Evolutionary conservation across 2,113 vertebrate genomes (phyloP).

Genomic region (Prinia subflava): DNA sequence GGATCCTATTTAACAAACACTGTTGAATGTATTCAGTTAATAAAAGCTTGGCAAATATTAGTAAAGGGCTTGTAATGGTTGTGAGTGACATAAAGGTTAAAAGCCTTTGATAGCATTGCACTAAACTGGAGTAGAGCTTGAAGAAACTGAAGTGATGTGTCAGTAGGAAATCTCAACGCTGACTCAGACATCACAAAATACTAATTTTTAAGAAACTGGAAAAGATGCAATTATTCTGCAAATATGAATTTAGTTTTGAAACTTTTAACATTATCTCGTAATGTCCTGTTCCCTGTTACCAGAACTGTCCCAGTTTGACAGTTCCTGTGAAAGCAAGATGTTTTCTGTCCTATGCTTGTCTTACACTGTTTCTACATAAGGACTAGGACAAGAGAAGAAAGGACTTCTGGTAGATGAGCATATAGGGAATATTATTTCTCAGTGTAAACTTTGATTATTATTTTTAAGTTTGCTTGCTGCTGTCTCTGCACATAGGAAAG

Average conservation of each 20-base stretch:
- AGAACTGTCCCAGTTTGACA: neutral
- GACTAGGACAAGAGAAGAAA: neutral
- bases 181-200: neutral
- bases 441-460: neutral
- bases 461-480: neutral
- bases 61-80: constrained; percentile 54
- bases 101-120: constrained; percentile 9
- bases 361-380: neutral
- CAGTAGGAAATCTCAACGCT: neutral
- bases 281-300: neutral
- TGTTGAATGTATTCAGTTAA: constrained; percentile 37
- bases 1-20: constrained; percentile 35
- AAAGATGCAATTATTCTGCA: neutral
- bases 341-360: neutral
- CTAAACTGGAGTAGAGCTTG: neutral
- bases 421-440: neutral
- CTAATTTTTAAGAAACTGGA: neutral
- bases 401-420: neutral
- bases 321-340: neutral
- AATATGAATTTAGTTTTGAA: neutral
- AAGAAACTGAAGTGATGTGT: neutral
- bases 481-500: neutral
- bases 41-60: constrained; percentile 65
- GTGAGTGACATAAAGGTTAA: constrained; percentile 35
- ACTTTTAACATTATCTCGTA: neutral